Base-by-base conservation (phyloP, 2,888 invertebrate genomes). In the Lasioglossum zephyrum region DNA sequence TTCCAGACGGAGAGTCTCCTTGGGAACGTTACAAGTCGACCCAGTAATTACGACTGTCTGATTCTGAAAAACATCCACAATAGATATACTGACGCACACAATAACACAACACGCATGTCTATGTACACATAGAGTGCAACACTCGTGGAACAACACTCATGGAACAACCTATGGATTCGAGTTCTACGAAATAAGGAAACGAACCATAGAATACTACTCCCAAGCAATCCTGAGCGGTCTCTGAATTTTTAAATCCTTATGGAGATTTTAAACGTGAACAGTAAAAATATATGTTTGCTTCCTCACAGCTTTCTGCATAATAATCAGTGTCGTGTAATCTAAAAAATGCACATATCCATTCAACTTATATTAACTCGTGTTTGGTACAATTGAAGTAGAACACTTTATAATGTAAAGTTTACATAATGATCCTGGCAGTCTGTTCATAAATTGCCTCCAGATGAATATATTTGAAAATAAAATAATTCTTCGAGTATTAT, bases 11-110 rank as follows among this genome's bases (percentile, higher is more conserved):
- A 22, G 31, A 18, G 31, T 63, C 69, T 57, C 57, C 57, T 39
- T 22, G 22, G 57, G 53, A 26, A 44, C 39, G 9, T 31, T 18
- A 31, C 36, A 26, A 36, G 57, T 0, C 72, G 53, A 18, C 47
- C 39, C 18, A 26, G 31, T 39, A 26, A 16, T 73, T 63, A 47
- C 44, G n/a, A 85, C 80, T 84, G 80, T 16, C 36, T 36, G 53
- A 53, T 74, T 75, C 63, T 63, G n/a, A 53, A 84, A 80, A 72
- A 22, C 11, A 60, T 72, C 53, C n/a, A 18, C 44, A 26, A 72
- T 75, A 70, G 47, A 84, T 82, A 84, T 73, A 75, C 36, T 0
- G 31, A 75, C 77, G 6, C n/a, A 74, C 13, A 80, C 85, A 31
- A 0, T 6, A 22, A 60, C 41, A 36, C 18, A 26, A 41, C 11